phyloP scores from a whole-genome alignment of 2,797 vertebrate genomes.

The Delichon dasypus region DNA sequence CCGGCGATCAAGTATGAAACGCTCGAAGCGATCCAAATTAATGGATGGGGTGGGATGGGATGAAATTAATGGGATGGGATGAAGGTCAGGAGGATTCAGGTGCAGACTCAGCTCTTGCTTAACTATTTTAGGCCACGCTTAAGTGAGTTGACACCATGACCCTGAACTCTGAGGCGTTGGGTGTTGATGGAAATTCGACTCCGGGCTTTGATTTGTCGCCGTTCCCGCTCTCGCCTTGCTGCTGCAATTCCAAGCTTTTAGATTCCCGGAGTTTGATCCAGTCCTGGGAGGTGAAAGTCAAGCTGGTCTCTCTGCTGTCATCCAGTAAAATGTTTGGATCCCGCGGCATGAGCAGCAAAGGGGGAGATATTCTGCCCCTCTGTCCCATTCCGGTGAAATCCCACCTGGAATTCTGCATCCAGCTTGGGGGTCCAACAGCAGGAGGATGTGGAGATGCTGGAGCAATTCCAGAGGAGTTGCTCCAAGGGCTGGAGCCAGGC shows the following conservation, averaged over 20 bases:
- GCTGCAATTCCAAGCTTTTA: neutral
- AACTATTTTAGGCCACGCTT: neutral
- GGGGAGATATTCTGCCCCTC: neutral
- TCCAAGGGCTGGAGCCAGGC: neutral
- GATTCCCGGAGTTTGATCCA: accelerated
- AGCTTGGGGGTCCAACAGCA: accelerated
- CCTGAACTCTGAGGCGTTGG: accelerated
- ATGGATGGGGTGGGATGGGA: neutral
- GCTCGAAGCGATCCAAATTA: neutral
- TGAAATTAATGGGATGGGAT: neutral
- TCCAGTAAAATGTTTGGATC: neutral
- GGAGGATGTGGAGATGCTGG: neutral
- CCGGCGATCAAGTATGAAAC: neutral
- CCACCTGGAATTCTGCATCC: accelerated
- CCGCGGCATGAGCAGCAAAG: accelerated
- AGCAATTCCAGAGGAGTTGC: neutral
- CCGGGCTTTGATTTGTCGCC: neutral
- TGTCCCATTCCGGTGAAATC: accelerated
- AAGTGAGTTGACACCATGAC: neutral
- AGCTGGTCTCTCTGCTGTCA: neutral
- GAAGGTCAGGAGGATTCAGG: neutral
- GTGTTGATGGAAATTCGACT: neutral
- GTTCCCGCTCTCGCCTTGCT: neutral
- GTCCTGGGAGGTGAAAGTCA: neutral
- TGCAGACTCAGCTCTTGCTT: conserved; percentile 8